Base-by-base conservation (phyloP, 2,888 invertebrate species). In the Zeuzera pyrina region DNA sequence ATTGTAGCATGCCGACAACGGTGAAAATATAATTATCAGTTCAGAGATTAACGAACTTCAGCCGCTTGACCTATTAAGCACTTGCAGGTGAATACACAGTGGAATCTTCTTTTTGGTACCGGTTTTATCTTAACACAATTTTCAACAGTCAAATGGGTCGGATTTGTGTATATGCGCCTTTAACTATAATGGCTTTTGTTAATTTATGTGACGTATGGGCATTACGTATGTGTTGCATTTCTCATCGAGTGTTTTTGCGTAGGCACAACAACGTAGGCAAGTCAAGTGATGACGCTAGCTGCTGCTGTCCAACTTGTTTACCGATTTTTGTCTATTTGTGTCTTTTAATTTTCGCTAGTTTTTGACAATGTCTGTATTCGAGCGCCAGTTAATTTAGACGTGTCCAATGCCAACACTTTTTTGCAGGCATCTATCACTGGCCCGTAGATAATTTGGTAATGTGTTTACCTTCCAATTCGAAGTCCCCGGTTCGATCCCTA, bases 31-130 rank as follows among this genome's bases (percentile, higher is more conserved):
- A 79, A 81, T 43, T 78, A 78, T 77, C 77, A 73, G 70, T 78
- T 71, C 69, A 73, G 71, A 81, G 81, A 81, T 68, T 78, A 79
- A 81, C 76, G 79, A 78, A 81, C 79, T 77, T 74, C 67, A 68
- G 66, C 66, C 70, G 67, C 56, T 57, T 78, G 78, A 79, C 81
- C 78, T 77, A 79, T 73, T 67, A 76, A 76, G 63, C 57, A 39
- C 43, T 30, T 31, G 32, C 37, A 34, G 31, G 36, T 37, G 30
- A 32, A 34, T 34, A 21, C 27, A 29, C 11, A 23, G 8, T 24
- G 29, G n/a, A 26, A 19, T 19, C 19, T 6, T n/a, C n/a, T n/a
- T n/a, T n/a, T n/a, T n/a, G n/a, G n/a, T n/a, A n/a, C n/a, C n/a
- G n/a, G n/a, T n/a, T n/a, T n/a, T n/a, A n/a, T n/a, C n/a, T n/a